A percentile compares a stretch with the other conserved stretches of the same genome.
phyloP scores from a whole-genome alignment of 2,888 invertebrate genomes.

The Ernsta delagoae region DNA sequence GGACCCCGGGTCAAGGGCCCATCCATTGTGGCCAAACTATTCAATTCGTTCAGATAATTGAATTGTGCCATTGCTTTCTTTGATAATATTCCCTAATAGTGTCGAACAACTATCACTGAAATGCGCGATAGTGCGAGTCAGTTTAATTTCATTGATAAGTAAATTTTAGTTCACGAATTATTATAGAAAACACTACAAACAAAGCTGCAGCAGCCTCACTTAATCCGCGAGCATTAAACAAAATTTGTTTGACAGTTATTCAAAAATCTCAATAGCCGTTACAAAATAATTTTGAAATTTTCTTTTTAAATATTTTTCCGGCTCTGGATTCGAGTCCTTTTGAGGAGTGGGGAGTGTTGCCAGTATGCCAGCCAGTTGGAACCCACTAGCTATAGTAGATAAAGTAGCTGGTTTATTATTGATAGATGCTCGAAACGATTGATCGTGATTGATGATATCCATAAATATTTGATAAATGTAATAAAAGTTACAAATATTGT shows the following conservation, averaged over 20 bases:
- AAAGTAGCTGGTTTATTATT: no score
- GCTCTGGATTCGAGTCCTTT: no score
- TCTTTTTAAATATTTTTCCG: no score
- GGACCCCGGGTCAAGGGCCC: slow-evolving; percentile 92
- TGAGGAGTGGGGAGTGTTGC: no score
- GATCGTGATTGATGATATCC: no score
- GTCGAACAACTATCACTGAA: slow-evolving; percentile 2
- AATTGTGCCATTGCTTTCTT: slow-evolving; percentile 88
- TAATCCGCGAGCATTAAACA: slow-evolving; percentile 9
- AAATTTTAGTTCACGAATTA: neutral
- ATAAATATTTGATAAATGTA: no score
- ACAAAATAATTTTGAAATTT: slow-evolving; percentile 28
- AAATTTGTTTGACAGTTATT: slow-evolving; percentile 41
- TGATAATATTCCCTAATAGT: neutral
- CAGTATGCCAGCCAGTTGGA: no score
- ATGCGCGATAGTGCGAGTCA: slow-evolving; percentile 9
- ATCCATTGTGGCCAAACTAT: slow-evolving; percentile 90
- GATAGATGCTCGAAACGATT: no score
- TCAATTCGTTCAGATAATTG: slow-evolving; percentile 92
- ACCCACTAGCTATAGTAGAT: no score
- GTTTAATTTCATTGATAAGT: slow-evolving; percentile 5
- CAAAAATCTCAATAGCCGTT: slow-evolving; percentile 45
- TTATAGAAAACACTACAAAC: neutral
- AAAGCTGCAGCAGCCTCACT: neutral
- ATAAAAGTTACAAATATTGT: no score